Conservation (phyloP, 2,113 vertebrate species). For the Acanthisitta chloris region DNA sequence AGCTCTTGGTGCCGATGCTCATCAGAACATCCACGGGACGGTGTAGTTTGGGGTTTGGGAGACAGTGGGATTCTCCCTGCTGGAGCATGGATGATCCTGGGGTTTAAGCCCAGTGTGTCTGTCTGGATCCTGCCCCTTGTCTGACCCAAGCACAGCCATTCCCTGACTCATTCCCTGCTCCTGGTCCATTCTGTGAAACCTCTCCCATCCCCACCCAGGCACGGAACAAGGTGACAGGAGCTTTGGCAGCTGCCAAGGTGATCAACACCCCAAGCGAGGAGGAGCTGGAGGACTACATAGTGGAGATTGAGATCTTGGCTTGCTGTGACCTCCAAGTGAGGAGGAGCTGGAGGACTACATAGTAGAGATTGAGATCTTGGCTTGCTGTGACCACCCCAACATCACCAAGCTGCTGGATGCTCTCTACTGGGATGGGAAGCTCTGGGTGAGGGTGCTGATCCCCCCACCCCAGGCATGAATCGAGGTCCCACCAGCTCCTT, state of each 20-base stretch:
- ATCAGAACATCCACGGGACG: not conserved
- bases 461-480: accelerated
- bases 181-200: no score
- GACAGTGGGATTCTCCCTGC: not conserved
- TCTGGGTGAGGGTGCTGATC: slow-evolving; percentile 68
- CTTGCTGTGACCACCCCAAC: slow-evolving; percentile 63
- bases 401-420: slow-evolving; percentile 66
- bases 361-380: slow-evolving; percentile 71
- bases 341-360: slow-evolving; percentile 72
- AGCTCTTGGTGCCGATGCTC: not conserved
- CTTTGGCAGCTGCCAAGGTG: slow-evolving; percentile 64
- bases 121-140: not conserved
- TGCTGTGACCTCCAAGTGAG: slow-evolving; percentile 67
- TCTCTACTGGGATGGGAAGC: slow-evolving; percentile 58
- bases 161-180: no score
- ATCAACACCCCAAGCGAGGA: slow-evolving; percentile 63
- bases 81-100: not conserved
- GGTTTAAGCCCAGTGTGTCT: not conserved
- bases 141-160: no score
- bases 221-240: slow-evolving; percentile 26
- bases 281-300: slow-evolving; percentile 68
- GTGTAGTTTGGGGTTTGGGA: not conserved
- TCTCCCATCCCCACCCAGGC: not conserved
- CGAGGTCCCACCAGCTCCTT: accelerated
- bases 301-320: slow-evolving; percentile 71